Base-by-base conservation (phyloP, 30 jellyfish, hydroid and myxozoan genomes). In the Pelagia noctiluca region DNA sequence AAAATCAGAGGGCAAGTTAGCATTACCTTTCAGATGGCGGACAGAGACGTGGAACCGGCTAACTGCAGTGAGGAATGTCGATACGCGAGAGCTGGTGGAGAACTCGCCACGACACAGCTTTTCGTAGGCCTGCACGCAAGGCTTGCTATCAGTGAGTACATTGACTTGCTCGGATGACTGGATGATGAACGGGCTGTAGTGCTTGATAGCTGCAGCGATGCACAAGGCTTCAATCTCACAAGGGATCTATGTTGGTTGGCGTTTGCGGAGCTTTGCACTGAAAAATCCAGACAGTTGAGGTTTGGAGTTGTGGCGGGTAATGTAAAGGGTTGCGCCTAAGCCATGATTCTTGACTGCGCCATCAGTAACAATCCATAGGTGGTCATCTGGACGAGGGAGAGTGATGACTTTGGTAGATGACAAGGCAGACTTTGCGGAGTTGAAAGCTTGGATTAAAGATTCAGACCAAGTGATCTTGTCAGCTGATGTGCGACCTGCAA, bases 271-370 rank as follows among this genome's bases (percentile, higher is more conserved):
- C n/a, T n/a, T n/a, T n/a, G n/a, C n/a, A 83, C 90, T 83, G 18
- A 83, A 83, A 71, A 11, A 72, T 31, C 90, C 94, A 1, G 89
- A 65, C 8, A 83, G 69, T 11, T 16, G 65, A 28, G 84, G 90
- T n/a, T 83, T 74, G 19, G 46, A 11, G 86, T 50, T n/a, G n/a
- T n/a, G n/a, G n/a, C n/a, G n/a, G n/a, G n/a, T n/a, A n/a, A n/a
- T n/a, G n/a, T n/a, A n/a, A n/a, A n/a, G n/a, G n/a, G n/a, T n/a
- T n/a, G n/a, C n/a, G n/a, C n/a, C n/a, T n/a, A n/a, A n/a, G n/a
- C n/a, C n/a, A n/a, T n/a, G n/a, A n/a, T n/a, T n/a, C n/a, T n/a
- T n/a, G n/a, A n/a, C n/a, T n/a, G n/a, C 38, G 49, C 30, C 28
- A 16, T 84, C 30, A 12, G 65, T 50, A 37, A 52, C n/a, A n/a